These are phyloP conservation scores for Dryocosmus kuriphilus DNA, from an alignment of 2,888 invertebrate genomes.

Conservation along the genomic window DNA sequence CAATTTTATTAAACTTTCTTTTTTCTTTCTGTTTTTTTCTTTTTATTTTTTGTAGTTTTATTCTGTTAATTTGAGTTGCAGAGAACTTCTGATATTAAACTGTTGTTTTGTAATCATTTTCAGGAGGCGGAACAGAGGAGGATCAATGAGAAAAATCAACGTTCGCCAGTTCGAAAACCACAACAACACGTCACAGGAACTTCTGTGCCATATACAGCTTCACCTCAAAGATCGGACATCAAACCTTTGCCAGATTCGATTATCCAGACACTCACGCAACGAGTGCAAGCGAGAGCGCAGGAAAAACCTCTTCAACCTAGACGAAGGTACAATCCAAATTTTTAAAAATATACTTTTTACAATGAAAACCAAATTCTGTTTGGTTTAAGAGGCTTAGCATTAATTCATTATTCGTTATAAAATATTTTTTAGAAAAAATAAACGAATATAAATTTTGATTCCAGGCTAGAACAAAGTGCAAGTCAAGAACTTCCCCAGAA, in stretches of 20 bases:
- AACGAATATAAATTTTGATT: conserved; percentile 27
- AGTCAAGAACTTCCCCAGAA: conserved; percentile 71
- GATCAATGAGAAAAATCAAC: conserved; percentile 83
- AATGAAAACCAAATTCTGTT: conserved; percentile 6
- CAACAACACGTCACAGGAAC: conserved; percentile 77
- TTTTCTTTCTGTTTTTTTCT: not conserved
- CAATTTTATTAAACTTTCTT: not conserved
- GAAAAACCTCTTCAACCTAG: conserved; percentile 75
- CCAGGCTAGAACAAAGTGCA: conserved; percentile 71
- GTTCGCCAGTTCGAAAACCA: conserved; percentile 70
- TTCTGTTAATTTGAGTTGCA: not conserved
- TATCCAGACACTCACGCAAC: conserved; percentile 84
- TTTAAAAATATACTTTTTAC: not conserved
- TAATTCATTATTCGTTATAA: not conserved
- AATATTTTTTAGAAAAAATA: too few species aligned
- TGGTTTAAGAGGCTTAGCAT: not conserved
- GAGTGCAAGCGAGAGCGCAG: conserved; percentile 82
- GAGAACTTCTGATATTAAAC: not conserved
- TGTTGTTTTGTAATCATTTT: conserved; percentile 2
- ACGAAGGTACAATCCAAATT: conserved; percentile 74
- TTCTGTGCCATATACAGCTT: conserved; percentile 72
- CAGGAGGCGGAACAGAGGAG: conserved; percentile 94
- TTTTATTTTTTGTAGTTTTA: not conserved
- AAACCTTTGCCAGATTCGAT: conserved; percentile 86
- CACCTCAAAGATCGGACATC: conserved; percentile 74